These are phyloP conservation scores for Mus spicilegus DNA, from an alignment of 2,113 vertebrate species.

Conservation along the genomic window DNA sequence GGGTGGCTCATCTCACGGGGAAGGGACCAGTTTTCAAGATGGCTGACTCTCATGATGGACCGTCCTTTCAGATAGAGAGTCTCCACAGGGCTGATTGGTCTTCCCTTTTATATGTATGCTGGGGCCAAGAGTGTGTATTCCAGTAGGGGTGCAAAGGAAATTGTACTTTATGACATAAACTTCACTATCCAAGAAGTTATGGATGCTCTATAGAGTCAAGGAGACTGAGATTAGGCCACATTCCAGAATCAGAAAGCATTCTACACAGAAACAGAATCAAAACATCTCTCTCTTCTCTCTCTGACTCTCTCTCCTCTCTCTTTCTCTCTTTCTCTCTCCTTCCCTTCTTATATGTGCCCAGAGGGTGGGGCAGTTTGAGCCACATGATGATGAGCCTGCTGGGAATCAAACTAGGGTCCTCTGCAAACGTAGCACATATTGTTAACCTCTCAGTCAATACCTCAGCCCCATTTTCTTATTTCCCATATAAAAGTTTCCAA, in stretches of 20 bases:
- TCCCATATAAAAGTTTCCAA: neutral
- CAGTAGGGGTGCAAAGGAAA: neutral
- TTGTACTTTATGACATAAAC: neutral
- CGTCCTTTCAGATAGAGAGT: neutral
- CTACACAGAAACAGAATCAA: neutral
- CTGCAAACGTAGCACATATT: neutral
- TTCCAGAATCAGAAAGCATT: neutral
- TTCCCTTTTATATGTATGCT: neutral
- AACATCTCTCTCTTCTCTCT: neutral
- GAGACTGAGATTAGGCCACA: neutral
- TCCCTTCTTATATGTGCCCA: neutral
- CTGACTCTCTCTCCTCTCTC: too few species aligned
- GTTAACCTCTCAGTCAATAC: neutral
- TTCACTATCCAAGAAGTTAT: neutral
- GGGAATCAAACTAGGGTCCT: neutral
- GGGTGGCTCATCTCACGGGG: neutral
- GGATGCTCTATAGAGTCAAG: neutral
- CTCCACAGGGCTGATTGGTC: neutral
- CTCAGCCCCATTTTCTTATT: neutral
- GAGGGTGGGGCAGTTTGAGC: neutral
- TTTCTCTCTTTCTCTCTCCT: fast-evolving
- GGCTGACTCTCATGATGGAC: neutral
- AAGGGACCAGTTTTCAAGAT: neutral
- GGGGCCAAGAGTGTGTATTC: neutral
- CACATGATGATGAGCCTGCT: neutral